Percentiles rank a stretch among this genome's conserved stretches.
These are phyloP conservation scores for Sminthurides aquaticus DNA, from an alignment of 2,888 invertebrate genomes.

Conservation along the genomic window DNA sequence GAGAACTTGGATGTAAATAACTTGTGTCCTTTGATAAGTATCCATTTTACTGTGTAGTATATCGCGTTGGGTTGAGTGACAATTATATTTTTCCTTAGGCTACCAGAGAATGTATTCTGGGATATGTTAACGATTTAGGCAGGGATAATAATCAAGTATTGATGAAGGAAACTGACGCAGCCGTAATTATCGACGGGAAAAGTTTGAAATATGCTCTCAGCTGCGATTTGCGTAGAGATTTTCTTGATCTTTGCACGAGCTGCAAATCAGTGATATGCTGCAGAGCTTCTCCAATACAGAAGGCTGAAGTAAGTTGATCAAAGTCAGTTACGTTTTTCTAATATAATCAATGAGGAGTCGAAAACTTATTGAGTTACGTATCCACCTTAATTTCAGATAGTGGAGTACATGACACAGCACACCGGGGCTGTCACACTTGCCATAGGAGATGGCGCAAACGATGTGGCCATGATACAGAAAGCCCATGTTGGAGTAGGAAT, in stretches of 20 bases:
- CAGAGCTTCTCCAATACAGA: constrained; percentile 96
- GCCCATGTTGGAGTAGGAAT: constrained; percentile 97
- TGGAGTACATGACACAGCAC: constrained; percentile 70
- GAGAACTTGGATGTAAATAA: constrained; percentile 77
- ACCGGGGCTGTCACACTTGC: constrained; percentile 82
- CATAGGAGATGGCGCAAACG: constrained; percentile 94
- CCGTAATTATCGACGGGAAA: constrained; percentile 89
- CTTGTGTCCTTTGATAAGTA: neutral
- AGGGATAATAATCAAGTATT: constrained; percentile 40
- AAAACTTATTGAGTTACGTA: too few species aligned
- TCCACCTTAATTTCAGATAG: constrained; percentile 57
- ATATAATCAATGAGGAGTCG: too few species aligned
- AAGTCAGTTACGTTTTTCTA: too few species aligned
- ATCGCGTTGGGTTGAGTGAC: neutral
- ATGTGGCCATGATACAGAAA: constrained; percentile 96
- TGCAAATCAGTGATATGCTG: constrained; percentile 97
- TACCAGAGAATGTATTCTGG: constrained; percentile 43
- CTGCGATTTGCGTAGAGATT: constrained; percentile 85
- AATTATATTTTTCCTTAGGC: constrained; percentile 33
- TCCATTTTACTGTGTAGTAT: neutral
- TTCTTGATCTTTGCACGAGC: constrained; percentile 82
- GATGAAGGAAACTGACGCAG: constrained; percentile 67
- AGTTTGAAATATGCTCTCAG: constrained; percentile 86
- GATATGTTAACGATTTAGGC: constrained; percentile 43
- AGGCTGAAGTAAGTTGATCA: constrained; percentile 75